Evolutionary conservation across 2,888 invertebrate species (phyloP).

Genomic region (Carterocephalus palaemon): DNA sequence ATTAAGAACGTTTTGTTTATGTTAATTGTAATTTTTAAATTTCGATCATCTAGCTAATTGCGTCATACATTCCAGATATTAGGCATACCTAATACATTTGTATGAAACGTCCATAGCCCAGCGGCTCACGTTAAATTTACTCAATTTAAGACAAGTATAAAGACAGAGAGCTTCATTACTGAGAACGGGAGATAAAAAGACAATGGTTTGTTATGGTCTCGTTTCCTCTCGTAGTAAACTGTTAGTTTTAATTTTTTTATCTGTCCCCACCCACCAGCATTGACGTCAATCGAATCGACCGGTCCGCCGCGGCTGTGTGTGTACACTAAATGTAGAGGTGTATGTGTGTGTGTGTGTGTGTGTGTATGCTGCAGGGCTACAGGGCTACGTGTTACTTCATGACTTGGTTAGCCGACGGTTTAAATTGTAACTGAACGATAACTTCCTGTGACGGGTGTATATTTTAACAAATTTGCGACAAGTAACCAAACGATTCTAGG

Average conservation of each 20-base stretch:
- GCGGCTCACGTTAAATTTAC: no score
- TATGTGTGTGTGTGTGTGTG: constrained; percentile 42
- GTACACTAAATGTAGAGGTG: no score
- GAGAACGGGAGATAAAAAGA: constrained; percentile 40
- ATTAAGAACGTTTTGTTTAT: no score
- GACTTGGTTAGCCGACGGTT: constrained; percentile 7
- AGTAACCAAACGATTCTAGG: no score
- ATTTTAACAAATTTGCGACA: not conserved
- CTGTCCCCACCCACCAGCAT: constrained; percentile 60
- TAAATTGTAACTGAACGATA: constrained; percentile 10
- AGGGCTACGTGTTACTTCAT: constrained; percentile 24
- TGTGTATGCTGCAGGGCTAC: constrained; percentile 37
- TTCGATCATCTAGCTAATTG: no score
- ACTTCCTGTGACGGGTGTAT: constrained; percentile 7
- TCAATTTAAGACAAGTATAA: no score
- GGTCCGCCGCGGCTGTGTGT: constrained; percentile 41
- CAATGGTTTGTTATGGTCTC: constrained; percentile 64
- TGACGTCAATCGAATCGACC: constrained; percentile 75
- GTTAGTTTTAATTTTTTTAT: constrained; percentile 71
- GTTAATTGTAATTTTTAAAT: no score
- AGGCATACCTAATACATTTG: no score
- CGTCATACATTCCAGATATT: no score
- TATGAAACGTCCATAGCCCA: no score
- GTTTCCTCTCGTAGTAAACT: constrained; percentile 65
- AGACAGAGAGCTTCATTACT: no score